Evolutionary conservation across 2,797 vertebrate species (phyloP).

Genomic region (Peromyscus melanophrys): DNA sequence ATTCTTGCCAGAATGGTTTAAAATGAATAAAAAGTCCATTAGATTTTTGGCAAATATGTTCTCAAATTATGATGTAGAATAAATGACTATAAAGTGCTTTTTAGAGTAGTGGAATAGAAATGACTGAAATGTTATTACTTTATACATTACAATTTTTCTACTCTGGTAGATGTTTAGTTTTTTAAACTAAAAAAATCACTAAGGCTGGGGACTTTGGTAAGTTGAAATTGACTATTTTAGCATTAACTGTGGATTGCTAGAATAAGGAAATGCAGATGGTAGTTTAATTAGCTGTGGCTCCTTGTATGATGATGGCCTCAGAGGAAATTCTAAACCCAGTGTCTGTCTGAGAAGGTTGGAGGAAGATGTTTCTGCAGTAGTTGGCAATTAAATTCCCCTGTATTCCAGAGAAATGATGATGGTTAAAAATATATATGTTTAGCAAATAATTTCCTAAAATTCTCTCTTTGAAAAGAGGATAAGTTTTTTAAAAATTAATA

Average conservation of each 20-base stretch:
- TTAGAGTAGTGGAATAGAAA: conserved; percentile 76
- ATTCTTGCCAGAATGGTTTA: conserved; percentile 78
- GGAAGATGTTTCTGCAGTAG: neutral
- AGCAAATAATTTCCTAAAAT: conserved; percentile 59
- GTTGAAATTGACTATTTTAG: conserved; percentile 66
- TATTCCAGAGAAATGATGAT: neutral
- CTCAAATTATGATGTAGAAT: conserved; percentile 79
- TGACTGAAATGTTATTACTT: conserved; percentile 65
- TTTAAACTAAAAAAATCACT: conserved; percentile 58
- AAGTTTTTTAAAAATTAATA: conserved; percentile 43
- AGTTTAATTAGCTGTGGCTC: conserved; percentile 27
- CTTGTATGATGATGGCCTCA: neutral
- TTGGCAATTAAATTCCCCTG: conserved; percentile 42
- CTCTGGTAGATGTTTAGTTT: conserved; percentile 35
- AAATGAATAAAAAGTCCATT: conserved; percentile 81
- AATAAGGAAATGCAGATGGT: neutral
- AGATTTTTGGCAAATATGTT: conserved; percentile 83
- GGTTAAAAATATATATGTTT: conserved; percentile 17
- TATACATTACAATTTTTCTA: conserved; percentile 64
- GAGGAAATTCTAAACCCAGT: conserved; percentile 18
- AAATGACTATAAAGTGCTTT: conserved; percentile 81
- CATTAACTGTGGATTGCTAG: conserved; percentile 34
- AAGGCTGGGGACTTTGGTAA: conserved; percentile 66
- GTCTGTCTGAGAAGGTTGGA: conserved; percentile 14
- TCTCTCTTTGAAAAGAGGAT: conserved; percentile 55